phyloP scores from a whole-genome alignment of 92 coral and sea anemone genomes.

The Zoanthus sociatus region DNA sequence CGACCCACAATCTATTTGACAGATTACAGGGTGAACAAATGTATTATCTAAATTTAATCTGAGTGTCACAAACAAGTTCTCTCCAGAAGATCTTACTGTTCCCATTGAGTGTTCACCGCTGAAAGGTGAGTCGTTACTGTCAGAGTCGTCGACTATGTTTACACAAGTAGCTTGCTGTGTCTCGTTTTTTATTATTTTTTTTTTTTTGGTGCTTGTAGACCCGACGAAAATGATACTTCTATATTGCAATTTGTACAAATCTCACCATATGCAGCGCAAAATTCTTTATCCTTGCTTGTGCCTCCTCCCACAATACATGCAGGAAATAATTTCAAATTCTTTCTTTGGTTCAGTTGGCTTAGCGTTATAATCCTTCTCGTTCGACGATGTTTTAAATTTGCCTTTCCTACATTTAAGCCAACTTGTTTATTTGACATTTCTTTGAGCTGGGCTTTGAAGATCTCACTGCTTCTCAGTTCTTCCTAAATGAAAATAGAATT shows the following conservation, averaged over 20 bases:
- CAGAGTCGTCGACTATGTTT: neutral
- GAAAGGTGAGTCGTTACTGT: slow-evolving; percentile 7
- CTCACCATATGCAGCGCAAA: slow-evolving; percentile 23
- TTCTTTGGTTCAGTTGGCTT: slow-evolving; percentile 4
- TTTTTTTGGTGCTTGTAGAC: slow-evolving; percentile 6
- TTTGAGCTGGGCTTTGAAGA: neutral
- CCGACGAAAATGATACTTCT: neutral
- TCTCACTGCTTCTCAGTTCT: slow-evolving; percentile 3
- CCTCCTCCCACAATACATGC: slow-evolving; percentile 2
- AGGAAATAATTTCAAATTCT: neutral
- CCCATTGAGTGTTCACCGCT: slow-evolving; percentile 4
- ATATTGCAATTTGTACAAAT: slow-evolving; percentile 4
- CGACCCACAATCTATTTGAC: slow-evolving; percentile 47
- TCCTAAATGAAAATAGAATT: too few relatives aligned
- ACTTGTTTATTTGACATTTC: slow-evolving; percentile 8
- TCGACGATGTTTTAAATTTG: neutral
- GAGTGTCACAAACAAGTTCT: neutral
- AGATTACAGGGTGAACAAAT: too few relatives aligned
- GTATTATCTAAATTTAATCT: too few relatives aligned
- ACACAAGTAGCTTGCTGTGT: neutral
- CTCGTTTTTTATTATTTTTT: neutral
- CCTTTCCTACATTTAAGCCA: neutral
- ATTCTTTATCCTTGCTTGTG: slow-evolving; percentile 16
- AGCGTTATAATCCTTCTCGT: neutral
- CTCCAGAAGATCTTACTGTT: neutral